phyloP scores from a whole-genome alignment of 1,140 invertebrate genomes.

The Gonioctena quinquepunctata region DNA sequence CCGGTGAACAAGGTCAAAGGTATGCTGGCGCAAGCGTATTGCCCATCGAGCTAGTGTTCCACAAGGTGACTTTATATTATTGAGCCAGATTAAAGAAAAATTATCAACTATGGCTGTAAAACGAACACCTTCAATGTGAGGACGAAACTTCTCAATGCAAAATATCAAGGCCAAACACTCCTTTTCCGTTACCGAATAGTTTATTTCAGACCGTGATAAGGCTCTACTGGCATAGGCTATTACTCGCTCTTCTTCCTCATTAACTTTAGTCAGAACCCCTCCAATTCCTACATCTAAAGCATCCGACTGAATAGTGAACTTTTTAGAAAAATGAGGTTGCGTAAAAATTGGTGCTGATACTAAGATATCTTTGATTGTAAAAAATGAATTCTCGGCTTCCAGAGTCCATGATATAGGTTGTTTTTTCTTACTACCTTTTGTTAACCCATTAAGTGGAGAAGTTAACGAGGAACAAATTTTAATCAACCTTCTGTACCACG shows the following conservation, averaged over 20 bases:
- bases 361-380: not conserved
- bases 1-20: slow-evolving; percentile 50
- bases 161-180: not conserved
- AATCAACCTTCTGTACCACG: not conserved
- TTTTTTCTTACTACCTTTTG: not conserved
- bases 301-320: not conserved
- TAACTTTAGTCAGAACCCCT: not conserved
- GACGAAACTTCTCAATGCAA: not conserved
- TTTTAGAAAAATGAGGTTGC: not conserved
- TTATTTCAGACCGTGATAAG: not conserved
- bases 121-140: not conserved
- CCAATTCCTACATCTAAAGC: not conserved
- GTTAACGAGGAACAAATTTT: not conserved
- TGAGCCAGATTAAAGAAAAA: slow-evolving; percentile 50
- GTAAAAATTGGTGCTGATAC: not conserved
- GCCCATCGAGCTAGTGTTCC: slow-evolving; percentile 57
- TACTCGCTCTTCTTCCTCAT: not conserved
- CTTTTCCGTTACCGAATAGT: not conserved
- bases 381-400: not conserved
- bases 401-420: not conserved
- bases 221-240: not conserved
- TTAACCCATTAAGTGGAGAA: not conserved
- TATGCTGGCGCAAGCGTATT: slow-evolving; percentile 46
- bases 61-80: slow-evolving; percentile 53
- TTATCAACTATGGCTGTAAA: not conserved